Conservation (phyloP, 2,113 vertebrate species). For the Misgurnus mizolepis region DNA sequence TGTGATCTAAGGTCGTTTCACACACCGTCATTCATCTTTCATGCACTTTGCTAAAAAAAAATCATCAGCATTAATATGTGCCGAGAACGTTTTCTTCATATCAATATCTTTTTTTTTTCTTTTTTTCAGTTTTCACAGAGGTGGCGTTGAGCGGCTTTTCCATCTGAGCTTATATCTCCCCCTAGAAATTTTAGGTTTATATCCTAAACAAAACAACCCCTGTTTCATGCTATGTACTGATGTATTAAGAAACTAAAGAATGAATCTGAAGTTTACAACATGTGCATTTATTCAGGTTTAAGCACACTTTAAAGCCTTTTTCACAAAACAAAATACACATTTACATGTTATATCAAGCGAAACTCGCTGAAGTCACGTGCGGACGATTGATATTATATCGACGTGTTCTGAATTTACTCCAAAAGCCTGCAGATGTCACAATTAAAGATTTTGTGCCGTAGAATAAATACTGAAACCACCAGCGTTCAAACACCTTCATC, state of each 20-base stretch:
- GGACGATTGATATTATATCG: not conserved
- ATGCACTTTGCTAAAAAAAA: no score
- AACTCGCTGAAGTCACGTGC: not conserved
- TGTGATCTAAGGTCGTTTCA: no score
- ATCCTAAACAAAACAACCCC: not conserved
- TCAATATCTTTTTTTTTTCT: no score
- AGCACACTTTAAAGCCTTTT: conserved; percentile 22
- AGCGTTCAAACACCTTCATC: not conserved
- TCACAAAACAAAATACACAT: conserved; percentile 50
- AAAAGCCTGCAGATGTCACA: not conserved
- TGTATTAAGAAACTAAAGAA: not conserved
- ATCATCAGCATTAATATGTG: no score
- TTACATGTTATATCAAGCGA: conserved; percentile 27
- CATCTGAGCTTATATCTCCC: no score
- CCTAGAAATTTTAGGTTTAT: no score
- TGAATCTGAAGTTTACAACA: not conserved
- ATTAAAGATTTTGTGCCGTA: not conserved
- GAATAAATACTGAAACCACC: conserved; percentile 25
- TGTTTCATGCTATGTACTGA: not conserved
- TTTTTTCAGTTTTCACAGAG: no score
- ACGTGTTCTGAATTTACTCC: not conserved
- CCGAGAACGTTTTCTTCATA: no score
- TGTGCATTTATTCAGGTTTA: conserved; percentile 48
- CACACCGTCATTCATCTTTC: no score
- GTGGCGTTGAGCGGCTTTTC: no score